Percentiles rank a stretch among this genome's conserved stretches.
Conservation (phyloP, 2,113 vertebrate genomes). For the Chionis minor region DNA sequence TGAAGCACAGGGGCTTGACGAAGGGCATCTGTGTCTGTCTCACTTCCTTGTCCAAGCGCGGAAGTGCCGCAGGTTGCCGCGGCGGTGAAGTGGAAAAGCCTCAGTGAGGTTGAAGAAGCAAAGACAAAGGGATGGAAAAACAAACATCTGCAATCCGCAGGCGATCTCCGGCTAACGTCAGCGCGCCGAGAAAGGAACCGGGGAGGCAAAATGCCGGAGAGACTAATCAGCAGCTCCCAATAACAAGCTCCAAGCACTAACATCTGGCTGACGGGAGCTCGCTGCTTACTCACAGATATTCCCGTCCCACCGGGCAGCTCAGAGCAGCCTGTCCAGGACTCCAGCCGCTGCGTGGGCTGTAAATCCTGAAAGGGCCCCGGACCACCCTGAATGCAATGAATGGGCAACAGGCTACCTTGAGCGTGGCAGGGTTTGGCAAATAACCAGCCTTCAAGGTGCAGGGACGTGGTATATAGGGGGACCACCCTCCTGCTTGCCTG, state of each 20-base stretch:
- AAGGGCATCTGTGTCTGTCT: neutral
- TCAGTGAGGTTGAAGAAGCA: neutral
- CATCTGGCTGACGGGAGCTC: neutral
- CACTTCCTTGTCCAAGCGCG: accelerated
- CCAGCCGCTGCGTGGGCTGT: neutral
- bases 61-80: neutral
- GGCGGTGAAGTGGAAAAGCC: neutral
- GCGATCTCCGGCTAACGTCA: neutral
- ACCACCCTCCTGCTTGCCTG: neutral
- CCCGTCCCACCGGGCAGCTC: neutral
- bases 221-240: neutral
- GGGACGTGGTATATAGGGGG: neutral
- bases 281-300: neutral
- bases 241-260: neutral
- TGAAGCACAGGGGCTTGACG: neutral
- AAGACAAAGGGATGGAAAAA: slow-evolving; percentile 17
- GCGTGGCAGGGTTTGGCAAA: neutral
- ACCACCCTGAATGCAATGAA: neutral
- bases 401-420: neutral
- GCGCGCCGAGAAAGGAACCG: neutral
- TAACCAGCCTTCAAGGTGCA: neutral
- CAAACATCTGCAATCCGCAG: neutral
- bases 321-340: slow-evolving; percentile 5
- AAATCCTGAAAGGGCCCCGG: neutral
- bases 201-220: neutral